phyloP scores from a whole-genome alignment of 2,113 vertebrate species.

The Otolemur garnettii region DNA sequence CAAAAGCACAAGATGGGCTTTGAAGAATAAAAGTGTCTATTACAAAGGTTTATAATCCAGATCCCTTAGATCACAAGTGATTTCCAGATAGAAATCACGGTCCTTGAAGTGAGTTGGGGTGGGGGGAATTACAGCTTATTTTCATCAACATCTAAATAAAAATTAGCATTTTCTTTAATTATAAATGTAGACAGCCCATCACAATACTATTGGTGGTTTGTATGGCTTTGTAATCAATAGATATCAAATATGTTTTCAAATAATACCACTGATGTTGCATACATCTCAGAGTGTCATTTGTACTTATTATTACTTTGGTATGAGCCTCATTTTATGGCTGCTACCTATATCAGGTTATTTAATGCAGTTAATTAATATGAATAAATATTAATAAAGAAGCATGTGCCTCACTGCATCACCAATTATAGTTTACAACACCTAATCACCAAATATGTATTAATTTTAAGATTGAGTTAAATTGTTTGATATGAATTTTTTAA shows the following conservation, averaged over 20 bases:
- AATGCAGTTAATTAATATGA: background rate
- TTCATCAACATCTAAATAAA: background rate
- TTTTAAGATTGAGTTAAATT: background rate
- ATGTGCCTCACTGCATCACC: background rate
- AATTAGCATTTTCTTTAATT: background rate
- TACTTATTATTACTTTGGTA: background rate
- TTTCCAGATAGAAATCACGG: background rate
- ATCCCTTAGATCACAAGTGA: background rate
- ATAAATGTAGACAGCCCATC: background rate
- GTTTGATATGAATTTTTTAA: background rate
- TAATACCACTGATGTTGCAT: background rate
- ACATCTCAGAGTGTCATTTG: background rate
- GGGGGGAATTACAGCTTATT: background rate
- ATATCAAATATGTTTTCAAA: background rate
- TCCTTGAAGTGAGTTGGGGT: background rate
- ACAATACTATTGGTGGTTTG: background rate
- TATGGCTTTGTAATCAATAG: background rate
- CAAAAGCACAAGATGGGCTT: background rate
- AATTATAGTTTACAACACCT: background rate
- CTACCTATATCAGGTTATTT: background rate
- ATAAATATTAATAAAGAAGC: background rate
- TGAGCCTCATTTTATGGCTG: background rate
- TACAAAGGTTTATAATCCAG: background rate
- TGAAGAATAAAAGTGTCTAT: background rate
- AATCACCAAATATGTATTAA: background rate